Conservation (phyloP, 2,888 invertebrate species). For the Mesochorus sp. region DNA sequence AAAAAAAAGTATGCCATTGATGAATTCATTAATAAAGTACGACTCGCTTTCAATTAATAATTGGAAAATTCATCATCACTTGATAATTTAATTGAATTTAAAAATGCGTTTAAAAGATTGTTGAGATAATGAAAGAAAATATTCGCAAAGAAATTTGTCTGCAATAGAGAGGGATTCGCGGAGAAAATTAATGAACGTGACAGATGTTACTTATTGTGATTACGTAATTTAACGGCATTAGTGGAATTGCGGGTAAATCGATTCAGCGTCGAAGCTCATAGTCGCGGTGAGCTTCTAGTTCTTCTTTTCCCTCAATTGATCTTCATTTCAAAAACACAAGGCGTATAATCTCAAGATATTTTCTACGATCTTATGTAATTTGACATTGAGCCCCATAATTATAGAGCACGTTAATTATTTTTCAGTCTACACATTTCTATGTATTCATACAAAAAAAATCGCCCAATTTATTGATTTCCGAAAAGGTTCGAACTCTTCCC, state of each 20-base stretch:
- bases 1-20: neutral
- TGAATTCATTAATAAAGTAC: neutral
- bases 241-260: neutral
- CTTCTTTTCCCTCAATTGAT: neutral
- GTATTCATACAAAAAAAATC: neutral
- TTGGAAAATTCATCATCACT: too few species aligned
- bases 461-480: neutral
- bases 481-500: too few species aligned
- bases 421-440: too few species aligned
- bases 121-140: neutral
- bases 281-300: neutral
- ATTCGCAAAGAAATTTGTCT: neutral
- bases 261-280: neutral
- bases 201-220: neutral
- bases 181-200: neutral
- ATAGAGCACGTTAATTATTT: too few species aligned
- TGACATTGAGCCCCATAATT: too few species aligned
- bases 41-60: too few species aligned
- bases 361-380: too few species aligned
- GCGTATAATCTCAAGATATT: too few species aligned
- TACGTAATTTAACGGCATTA: neutral
- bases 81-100: neutral
- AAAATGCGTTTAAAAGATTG: too few species aligned
- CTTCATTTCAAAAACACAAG: neutral
- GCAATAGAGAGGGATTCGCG: neutral